Conservation (phyloP, 2,113 vertebrate species). For the Callipepla squamata region DNA sequence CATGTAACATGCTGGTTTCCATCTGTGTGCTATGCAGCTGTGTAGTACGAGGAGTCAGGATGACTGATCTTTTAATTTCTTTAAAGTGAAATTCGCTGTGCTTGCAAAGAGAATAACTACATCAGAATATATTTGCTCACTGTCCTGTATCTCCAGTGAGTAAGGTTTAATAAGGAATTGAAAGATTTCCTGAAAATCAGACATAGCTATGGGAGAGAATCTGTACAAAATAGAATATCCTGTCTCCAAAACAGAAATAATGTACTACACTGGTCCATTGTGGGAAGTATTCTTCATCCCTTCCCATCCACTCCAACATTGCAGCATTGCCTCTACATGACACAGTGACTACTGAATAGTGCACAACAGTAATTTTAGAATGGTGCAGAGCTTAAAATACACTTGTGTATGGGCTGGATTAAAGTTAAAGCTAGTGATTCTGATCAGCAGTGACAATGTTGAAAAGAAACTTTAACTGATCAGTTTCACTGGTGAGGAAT, state of each 20-base stretch:
- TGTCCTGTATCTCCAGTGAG: neutral
- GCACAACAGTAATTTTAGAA: neutral
- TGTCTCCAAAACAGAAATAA: neutral
- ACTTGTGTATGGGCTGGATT: rapidly evolving
- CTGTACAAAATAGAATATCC: neutral
- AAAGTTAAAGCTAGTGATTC: neutral
- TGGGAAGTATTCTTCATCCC: neutral
- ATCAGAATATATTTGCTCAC: neutral
- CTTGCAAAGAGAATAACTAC: neutral
- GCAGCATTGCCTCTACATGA: neutral
- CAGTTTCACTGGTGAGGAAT: neutral
- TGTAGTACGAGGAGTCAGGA: neutral
- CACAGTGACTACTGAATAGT: neutral
- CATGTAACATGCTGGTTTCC: rapidly evolving
- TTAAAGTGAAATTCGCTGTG: neutral
- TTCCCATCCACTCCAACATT: neutral
- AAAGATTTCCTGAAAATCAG: neutral
- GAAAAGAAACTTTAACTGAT: neutral
- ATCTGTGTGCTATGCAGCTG: neutral
- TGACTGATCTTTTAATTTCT: neutral
- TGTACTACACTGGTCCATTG: neutral
- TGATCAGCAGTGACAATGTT: neutral
- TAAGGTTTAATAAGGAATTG: neutral
- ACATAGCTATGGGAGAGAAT: neutral
- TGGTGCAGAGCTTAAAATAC: neutral